Percentiles rank a stretch among this genome's conserved stretches.
phyloP scores from a whole-genome alignment of 2,888 invertebrate species.

The Athripsodes cinereus region DNA sequence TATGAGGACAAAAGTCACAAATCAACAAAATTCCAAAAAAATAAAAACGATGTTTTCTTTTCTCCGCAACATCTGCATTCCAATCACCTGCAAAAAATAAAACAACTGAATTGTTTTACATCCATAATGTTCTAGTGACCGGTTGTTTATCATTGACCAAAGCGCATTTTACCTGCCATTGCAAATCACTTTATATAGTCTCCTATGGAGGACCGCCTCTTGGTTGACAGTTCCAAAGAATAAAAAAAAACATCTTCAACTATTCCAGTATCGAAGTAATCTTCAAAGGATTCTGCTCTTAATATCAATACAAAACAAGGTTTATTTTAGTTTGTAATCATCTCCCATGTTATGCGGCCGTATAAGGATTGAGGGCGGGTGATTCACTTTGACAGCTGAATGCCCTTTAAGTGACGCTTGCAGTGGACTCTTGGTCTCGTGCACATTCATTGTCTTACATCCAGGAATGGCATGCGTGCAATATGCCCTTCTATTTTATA shows the following conservation, averaged over 20 bases:
- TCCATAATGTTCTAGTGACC: conserved; percentile 12
- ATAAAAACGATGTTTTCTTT: too few relatives aligned
- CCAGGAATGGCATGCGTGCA: conserved; percentile 17
- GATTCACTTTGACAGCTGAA: conserved; percentile 20
- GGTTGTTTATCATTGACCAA: conserved; percentile 5
- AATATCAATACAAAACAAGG: not conserved
- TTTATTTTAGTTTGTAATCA: not conserved
- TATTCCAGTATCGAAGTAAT: not conserved
- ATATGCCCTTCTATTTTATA: conserved; percentile 18
- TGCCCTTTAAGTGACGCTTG: conserved; percentile 13
- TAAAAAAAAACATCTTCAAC: not conserved
- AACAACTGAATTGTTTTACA: conserved; percentile 19
- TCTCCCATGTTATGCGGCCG: conserved; percentile 3
- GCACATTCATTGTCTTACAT: conserved; percentile 9
- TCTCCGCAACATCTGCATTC: not conserved
- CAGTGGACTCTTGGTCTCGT: conserved; percentile 12
- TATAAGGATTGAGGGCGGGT: conserved; percentile 12
- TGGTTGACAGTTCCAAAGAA: conserved; percentile 1
- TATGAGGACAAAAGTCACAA: too few relatives aligned
- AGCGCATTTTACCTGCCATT: not conserved
- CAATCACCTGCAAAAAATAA: conserved; percentile 14
- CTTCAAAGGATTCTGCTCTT: not conserved
- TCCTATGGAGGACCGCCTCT: conserved; percentile 7
- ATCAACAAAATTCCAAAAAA: not conserved
- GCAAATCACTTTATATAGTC: conserved; percentile 10